phyloP scores from a whole-genome alignment of 2,113 vertebrate species.

The Osmerus eperlanus region DNA sequence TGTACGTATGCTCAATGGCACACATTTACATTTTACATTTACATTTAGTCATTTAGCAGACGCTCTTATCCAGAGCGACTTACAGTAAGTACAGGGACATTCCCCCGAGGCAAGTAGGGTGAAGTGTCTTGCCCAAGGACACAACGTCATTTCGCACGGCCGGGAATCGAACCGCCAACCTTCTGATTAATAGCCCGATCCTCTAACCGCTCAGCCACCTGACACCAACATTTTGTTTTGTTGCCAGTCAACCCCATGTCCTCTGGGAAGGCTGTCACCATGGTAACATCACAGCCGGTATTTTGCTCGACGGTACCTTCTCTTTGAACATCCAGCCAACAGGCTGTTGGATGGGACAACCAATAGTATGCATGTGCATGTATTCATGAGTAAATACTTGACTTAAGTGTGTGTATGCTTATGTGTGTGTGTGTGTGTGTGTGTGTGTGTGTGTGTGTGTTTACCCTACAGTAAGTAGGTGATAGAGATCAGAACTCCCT shows the following conservation, averaged over 20 bases:
- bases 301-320: constrained; percentile 61
- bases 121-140: too few relatives aligned
- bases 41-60: too few relatives aligned
- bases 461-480: constrained; percentile 35
- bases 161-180: too few relatives aligned
- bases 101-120: too few relatives aligned
- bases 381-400: background rate
- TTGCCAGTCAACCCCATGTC: constrained; percentile 63
- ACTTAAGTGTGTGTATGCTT: background rate
- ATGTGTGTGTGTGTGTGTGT: too few relatives aligned
- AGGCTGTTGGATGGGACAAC: constrained; percentile 53
- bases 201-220: too few relatives aligned
- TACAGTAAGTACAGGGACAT: too few relatives aligned
- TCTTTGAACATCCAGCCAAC: constrained; percentile 68
- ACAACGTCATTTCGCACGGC: too few relatives aligned
- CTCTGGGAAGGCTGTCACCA: constrained; percentile 67
- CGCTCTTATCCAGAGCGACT: too few relatives aligned
- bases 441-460: background rate
- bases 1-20: constrained; percentile 37
- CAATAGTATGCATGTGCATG: constrained; percentile 11
- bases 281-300: constrained; percentile 65
- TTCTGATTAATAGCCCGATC: too few relatives aligned
- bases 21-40: too few relatives aligned
- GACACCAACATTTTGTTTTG: constrained; percentile 43
- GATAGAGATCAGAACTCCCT: constrained; percentile 34